These are phyloP conservation scores for Sinocyclocheilus anshuiensis DNA, from an alignment of 2,113 vertebrate genomes.

Conservation along the genomic window DNA sequence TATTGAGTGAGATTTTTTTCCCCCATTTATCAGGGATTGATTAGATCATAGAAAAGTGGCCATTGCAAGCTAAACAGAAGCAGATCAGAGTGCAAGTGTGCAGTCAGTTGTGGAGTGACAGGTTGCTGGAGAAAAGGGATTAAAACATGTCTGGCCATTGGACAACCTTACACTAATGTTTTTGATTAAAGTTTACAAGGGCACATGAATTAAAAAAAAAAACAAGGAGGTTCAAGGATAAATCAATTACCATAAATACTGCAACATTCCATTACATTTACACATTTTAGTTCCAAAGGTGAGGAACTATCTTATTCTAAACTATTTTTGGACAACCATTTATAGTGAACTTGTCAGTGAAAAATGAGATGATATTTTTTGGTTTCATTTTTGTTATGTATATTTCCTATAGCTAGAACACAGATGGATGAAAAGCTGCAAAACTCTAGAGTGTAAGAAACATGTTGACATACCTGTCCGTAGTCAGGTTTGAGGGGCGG, in stretches of 20 bases:
- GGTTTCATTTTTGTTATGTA: not conserved
- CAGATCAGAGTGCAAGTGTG: not conserved
- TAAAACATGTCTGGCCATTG: too few species aligned
- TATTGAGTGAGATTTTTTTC: not conserved
- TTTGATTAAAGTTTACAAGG: not conserved
- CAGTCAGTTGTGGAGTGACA: not conserved
- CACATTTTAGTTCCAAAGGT: not conserved
- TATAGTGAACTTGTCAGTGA: not conserved
- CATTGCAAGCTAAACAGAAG: not conserved
- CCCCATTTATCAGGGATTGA: not conserved
- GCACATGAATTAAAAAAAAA: not conserved
- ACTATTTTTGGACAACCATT: not conserved
- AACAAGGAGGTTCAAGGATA: not conserved
- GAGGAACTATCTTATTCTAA: not conserved
- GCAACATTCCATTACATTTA: not conserved
- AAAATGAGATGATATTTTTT: not conserved
- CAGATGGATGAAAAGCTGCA: not conserved
- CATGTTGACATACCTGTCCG: constrained; percentile 76
- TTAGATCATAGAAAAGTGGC: not conserved
- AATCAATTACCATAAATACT: not conserved
- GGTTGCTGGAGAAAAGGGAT: not conserved
- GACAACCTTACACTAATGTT: not conserved
- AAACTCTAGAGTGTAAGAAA: not conserved
- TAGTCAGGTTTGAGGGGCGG: constrained; percentile 88
- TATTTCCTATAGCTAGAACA: not conserved